Evolutionary conservation across 92 coral and sea anemone species (phyloP).

Genomic region (Nematostella vectensis): DNA sequence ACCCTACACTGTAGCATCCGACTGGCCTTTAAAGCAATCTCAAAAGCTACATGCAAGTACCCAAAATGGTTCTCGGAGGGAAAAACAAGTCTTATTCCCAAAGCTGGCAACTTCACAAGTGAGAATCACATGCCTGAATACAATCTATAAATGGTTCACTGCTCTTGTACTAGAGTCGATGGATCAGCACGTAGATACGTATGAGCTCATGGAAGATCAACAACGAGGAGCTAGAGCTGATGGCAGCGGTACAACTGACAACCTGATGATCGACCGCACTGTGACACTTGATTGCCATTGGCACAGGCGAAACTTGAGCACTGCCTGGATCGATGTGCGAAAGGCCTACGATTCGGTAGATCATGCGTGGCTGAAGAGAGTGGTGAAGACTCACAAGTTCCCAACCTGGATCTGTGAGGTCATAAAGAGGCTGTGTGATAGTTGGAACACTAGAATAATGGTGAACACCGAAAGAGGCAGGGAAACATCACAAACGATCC

Average conservation of each 20-base stretch:
- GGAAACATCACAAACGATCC: constrained; percentile 18
- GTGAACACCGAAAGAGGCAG: constrained; percentile 26
- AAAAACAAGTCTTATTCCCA: constrained; percentile 21
- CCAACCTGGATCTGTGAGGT: constrained; percentile 36
- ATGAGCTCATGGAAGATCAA: constrained; percentile 27
- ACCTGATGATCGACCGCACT: constrained; percentile 53
- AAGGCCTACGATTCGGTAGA: constrained; percentile 37
- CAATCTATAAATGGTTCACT: constrained; percentile 35
- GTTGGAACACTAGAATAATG: constrained; percentile 34
- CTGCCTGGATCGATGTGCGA: constrained; percentile 47
- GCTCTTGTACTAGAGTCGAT: constrained; percentile 32
- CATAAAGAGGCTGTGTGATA: constrained; percentile 18
- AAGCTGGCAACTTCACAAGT: constrained; percentile 29
- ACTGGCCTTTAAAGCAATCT: constrained; percentile 8
- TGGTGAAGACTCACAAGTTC: constrained; percentile 24
- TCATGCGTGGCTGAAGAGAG: constrained; percentile 27
- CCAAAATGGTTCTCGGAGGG: constrained; percentile 39
- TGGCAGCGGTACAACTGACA: constrained; percentile 41
- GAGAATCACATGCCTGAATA: constrained; percentile 48
- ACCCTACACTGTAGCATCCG: constrained; percentile 16
- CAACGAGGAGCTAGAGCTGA: constrained; percentile 25
- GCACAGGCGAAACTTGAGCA: constrained; percentile 26
- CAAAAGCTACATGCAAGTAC: constrained; percentile 4
- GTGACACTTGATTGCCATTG: constrained; percentile 29
- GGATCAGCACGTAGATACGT: constrained; percentile 25